Evolutionary conservation across 2,888 invertebrate genomes (phyloP).

Genomic region (Nezara viridula): DNA sequence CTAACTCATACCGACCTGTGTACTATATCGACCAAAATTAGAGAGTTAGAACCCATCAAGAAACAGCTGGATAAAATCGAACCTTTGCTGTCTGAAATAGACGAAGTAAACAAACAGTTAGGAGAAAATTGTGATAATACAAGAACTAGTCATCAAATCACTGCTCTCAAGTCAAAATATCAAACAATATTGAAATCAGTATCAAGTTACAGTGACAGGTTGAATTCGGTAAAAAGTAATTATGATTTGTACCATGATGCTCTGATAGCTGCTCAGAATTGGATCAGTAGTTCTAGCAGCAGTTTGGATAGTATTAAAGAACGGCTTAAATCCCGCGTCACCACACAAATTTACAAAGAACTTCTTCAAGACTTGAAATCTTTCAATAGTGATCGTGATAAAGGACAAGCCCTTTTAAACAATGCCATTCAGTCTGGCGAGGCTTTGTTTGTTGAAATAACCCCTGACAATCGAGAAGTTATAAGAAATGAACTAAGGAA

Average conservation of each 20-base stretch:
- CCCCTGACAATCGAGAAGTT: conserved; percentile 87
- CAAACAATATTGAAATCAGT: conserved; percentile 82
- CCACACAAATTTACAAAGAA: conserved; percentile 78
- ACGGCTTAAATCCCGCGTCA: conserved; percentile 80
- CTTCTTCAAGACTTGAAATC: conserved; percentile 83
- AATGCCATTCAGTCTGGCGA: conserved; percentile 90
- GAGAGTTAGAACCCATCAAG: conserved; percentile 76
- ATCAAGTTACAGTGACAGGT: conserved; percentile 78
- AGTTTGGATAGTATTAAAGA: conserved; percentile 81
- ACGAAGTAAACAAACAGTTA: conserved; percentile 79
- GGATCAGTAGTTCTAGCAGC: conserved; percentile 83
- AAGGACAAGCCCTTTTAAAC: conserved; percentile 83
- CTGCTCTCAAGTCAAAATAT: conserved; percentile 83
- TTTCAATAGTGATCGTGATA: conserved; percentile 81
- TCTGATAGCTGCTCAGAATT: conserved; percentile 80
- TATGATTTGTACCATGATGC: conserved; percentile 78
- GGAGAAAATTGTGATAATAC: conserved; percentile 85
- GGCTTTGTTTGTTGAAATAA: conserved; percentile 87
- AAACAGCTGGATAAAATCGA: conserved; percentile 77
- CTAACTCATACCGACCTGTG: conserved; percentile 79
- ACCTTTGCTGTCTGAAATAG: conserved; percentile 77
- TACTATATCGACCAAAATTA: conserved; percentile 78
- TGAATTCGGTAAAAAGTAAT: conserved; percentile 80
- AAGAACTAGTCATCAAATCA: conserved; percentile 84
- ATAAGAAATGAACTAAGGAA: conserved; percentile 86